Percentiles rank a stretch among this genome's conserved stretches.
Conservation (phyloP, 2,113 vertebrate genomes). For the Antigone vipio region DNA sequence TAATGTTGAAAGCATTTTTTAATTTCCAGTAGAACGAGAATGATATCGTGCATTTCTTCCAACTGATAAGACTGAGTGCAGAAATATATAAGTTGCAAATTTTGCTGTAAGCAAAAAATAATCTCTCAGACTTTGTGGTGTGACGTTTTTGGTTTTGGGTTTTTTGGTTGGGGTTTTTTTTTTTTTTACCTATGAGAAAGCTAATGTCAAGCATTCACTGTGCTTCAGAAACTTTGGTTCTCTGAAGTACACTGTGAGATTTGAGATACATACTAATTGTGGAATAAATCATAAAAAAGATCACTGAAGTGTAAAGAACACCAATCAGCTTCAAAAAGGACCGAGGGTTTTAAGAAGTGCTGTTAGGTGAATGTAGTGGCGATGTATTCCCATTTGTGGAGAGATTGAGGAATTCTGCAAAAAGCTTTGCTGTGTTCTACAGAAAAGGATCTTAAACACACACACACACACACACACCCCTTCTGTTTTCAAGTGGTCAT, state of each 20-base stretch:
- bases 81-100: neutral
- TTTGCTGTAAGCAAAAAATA: neutral
- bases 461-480: too few species aligned
- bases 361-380: neutral
- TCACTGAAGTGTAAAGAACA: neutral
- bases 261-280: slow-evolving; percentile 24
- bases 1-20: neutral
- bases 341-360: neutral
- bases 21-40: neutral
- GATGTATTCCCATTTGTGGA: neutral
- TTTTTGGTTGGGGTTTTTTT: neutral
- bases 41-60: neutral
- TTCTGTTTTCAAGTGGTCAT: neutral
- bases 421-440: neutral
- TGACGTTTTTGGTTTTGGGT: too few species aligned
- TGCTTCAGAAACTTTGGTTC: neutral
- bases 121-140: neutral
- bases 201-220: neutral
- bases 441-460: neutral
- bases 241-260: neutral
- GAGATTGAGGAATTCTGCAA: neutral
- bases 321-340: neutral
- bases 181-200: neutral
- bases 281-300: neutral
- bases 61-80: neutral